Evolutionary conservation across 2,113 vertebrate genomes (phyloP), one percentile per base, ranked within the genome.

Genomic region (Vulpes ferrilata): DNA sequence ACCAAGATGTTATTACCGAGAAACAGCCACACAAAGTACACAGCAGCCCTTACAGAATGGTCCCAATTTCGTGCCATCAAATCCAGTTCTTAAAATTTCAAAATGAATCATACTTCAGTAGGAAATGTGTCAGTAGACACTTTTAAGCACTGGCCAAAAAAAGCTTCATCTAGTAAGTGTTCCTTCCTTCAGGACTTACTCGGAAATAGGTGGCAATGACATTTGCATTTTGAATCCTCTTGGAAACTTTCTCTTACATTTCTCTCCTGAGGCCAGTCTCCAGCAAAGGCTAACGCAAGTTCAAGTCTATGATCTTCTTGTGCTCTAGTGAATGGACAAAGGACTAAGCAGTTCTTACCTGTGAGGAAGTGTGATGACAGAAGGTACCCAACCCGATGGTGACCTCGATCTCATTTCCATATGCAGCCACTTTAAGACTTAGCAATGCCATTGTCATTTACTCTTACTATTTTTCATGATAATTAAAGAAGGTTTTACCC

Each of bases 21-120:
- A 89, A 96, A 64, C 19, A 91, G n/a, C 38, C 22, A 83, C 69
- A 57, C 3, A 53, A 55, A 69, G 0, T 12, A 43, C 60, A 65
- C 9, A 62, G 51, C n/a, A 67, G 35, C 23, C 27, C 11, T 86
- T 78, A 38, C 11, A 79, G 60, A 62, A 62, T 8, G 19, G 4
- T 35, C 22, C 64, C 74, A 65, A 62, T 85, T 86, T 83, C 16
- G 12, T 27, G 35, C 48, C 73, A 96, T 93, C 85, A 86, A 74
- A 86, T 38, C n/a, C 53, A 83, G 59, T 65, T 32, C 74, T 87
- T 86, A 48, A 93, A 62, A 91, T 91, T 95, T 67, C 65, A 74
- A 74, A 94, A 60, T 74, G 38, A 96, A 62, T 87, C 93, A 71
- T 64, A n/a, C 23, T 43, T 64, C 15, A 19, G 43, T 11, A 7